These are phyloP conservation scores for Rana temporaria DNA, from an alignment of 2,113 vertebrate species.

Conservation along the genomic window DNA sequence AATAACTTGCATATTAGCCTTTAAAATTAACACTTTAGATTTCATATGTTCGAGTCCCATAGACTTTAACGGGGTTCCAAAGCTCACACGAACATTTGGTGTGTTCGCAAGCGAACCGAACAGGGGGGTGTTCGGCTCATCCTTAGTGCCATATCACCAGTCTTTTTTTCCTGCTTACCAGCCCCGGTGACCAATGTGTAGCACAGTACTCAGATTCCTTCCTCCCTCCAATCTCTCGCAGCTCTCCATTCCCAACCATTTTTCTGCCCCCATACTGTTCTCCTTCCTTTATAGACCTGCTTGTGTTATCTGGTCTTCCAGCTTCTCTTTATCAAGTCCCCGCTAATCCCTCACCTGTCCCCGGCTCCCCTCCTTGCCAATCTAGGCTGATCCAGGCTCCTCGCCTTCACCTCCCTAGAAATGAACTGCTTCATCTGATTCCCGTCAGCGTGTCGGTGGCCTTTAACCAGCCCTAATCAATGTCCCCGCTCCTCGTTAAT, in stretches of 20 bases:
- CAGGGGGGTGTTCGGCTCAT: too few relatives aligned
- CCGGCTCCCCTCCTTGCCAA: not conserved
- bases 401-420: constrained; percentile 25
- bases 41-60: too few relatives aligned
- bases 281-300: not conserved
- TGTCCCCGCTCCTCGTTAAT: constrained; percentile 56
- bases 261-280: not conserved
- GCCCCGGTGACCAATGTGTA: too few relatives aligned
- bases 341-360: not conserved
- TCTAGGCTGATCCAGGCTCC: not conserved
- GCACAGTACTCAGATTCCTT: not conserved
- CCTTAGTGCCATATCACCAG: too few relatives aligned
- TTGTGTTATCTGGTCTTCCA: not conserved
- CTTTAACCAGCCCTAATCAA: constrained; percentile 56
- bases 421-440: constrained; percentile 57
- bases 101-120: too few relatives aligned
- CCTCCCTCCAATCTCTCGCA: not conserved
- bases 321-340: not conserved
- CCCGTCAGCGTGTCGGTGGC: constrained; percentile 52
- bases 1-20: too few relatives aligned
- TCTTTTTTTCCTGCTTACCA: too few relatives aligned
- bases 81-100: too few relatives aligned
- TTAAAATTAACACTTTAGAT: too few relatives aligned
- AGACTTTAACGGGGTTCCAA: too few relatives aligned
- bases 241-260: not conserved